Evolutionary conservation across 1,140 invertebrate genomes (phyloP), one percentile per base, ranked within the genome.

Genomic region (Solenopsis invicta): DNA sequence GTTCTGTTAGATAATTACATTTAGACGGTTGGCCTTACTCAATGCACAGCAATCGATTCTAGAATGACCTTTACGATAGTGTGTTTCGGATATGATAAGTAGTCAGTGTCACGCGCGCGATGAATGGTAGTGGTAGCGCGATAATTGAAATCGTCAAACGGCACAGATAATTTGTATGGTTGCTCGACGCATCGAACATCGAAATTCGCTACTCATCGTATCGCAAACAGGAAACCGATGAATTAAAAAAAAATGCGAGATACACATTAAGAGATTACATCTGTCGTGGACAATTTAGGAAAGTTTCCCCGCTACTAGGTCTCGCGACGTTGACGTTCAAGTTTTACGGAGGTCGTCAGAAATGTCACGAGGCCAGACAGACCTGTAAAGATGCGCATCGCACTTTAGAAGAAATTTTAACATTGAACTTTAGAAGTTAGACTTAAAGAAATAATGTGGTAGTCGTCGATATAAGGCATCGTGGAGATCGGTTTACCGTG

Each of bases 31-130:
- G 18, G 8, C 16, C n/a, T 66, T 24, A 3, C 24, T 78, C 13
- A 41, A 54, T 67, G 62, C 48, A 77, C n/a, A 24, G 34, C 10
- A 52, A 48, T 18, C 24, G 16, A 4, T 9, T 72, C 1, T 45
- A 62, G 4, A 64, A 48, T 41, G 16, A 4, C 18, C 67, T 64
- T 72, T 34, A 50, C 10, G n/a, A 59, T 48, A 59, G 24, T 8
- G 21, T 13, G 41, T 62, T 74, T 48, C 18, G 41, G n/a, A 37
- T 34, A 59, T 16, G 69, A 61, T 45, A 66, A 24, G 48, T 29
- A 74, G 52, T 41, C 54, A 34, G n/a, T 37, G 54, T 75, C 80
- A 75, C 54, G 80, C 50, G 54, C 13, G n/a, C 13, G 24, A 74
- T 50, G 24, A 48, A 59, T 48, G 61, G n/a, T 34, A 48, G 8